Conservation (phyloP, 2,797 vertebrate genomes). For the Cuniculus paca region DNA sequence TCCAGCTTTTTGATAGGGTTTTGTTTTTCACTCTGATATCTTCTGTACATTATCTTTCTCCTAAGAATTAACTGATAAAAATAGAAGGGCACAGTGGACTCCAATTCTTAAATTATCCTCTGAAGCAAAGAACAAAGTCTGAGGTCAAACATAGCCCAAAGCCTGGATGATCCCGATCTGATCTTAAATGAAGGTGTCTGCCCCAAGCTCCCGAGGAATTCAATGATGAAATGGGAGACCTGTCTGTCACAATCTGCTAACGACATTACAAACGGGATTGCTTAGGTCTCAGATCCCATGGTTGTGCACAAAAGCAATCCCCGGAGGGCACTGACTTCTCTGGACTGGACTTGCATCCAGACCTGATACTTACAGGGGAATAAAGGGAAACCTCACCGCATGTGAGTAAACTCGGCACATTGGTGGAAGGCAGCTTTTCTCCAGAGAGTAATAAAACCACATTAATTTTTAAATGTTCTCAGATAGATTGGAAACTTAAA, state of each 20-base stretch:
- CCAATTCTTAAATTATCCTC: conserved; percentile 55
- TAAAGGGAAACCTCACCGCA: background rate
- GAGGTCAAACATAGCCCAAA: background rate
- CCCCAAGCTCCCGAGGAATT: conserved; percentile 31
- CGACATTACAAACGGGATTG: background rate
- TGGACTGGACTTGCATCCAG: conserved; percentile 29
- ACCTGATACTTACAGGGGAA: background rate
- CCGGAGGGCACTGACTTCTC: background rate
- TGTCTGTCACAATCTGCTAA: background rate
- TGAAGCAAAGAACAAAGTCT: conserved; percentile 50
- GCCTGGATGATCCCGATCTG: background rate
- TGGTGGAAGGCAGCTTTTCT: background rate
- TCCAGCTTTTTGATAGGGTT: conserved; percentile 17
- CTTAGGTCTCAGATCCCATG: background rate
- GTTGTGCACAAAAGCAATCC: background rate
- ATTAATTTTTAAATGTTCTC: background rate
- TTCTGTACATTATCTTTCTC: conserved; percentile 38
- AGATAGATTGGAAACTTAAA: conserved; percentile 12
- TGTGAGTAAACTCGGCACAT: background rate
- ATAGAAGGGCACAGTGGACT: conserved; percentile 58
- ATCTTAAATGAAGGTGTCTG: background rate
- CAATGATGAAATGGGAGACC: background rate
- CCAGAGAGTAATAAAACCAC: conserved; percentile 41
- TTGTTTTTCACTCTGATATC: conserved; percentile 13
- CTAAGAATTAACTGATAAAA: conserved; percentile 59